A percentile compares a stretch with the other conserved stretches of the same genome.
These are phyloP conservation scores for Acrocephalus arundinaceus DNA, from an alignment of 2,113 vertebrate genomes.

Conservation along the genomic window DNA sequence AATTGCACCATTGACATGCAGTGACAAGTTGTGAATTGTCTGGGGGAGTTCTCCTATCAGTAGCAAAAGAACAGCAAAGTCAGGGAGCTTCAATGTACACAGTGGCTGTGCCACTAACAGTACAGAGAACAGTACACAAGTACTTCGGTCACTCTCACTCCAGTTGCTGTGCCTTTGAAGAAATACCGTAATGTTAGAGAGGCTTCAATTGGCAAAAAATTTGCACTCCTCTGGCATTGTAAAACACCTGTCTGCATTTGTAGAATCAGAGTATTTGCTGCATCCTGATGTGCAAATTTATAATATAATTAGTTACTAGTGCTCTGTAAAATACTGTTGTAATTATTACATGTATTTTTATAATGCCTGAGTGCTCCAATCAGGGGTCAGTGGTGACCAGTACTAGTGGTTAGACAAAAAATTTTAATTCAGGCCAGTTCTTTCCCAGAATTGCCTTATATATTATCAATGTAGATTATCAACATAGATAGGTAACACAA, in stretches of 20 bases:
- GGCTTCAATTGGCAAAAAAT: neutral
- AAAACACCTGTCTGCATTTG: accelerated
- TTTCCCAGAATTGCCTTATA: neutral
- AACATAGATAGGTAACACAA: neutral
- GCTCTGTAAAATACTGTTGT: neutral
- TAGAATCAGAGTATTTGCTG: neutral
- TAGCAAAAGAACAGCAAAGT: neutral
- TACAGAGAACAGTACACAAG: neutral
- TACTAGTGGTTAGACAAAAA: neutral
- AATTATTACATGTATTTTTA: neutral
- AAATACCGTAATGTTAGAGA: neutral
- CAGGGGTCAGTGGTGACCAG: neutral
- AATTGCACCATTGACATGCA: neutral
- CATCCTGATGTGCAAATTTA: neutral
- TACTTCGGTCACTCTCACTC: neutral
- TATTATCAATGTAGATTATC: neutral
- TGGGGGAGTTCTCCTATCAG: neutral
- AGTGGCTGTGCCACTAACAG: neutral
- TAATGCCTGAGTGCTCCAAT: neutral
- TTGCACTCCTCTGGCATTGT: neutral
- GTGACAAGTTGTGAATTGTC: neutral
- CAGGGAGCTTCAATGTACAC: neutral
- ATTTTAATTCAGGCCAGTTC: neutral
- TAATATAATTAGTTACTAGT: neutral
- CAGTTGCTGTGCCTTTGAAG: neutral